Base-by-base conservation (phyloP, 2,888 invertebrate genomes). In the Melolontha melolontha region DNA sequence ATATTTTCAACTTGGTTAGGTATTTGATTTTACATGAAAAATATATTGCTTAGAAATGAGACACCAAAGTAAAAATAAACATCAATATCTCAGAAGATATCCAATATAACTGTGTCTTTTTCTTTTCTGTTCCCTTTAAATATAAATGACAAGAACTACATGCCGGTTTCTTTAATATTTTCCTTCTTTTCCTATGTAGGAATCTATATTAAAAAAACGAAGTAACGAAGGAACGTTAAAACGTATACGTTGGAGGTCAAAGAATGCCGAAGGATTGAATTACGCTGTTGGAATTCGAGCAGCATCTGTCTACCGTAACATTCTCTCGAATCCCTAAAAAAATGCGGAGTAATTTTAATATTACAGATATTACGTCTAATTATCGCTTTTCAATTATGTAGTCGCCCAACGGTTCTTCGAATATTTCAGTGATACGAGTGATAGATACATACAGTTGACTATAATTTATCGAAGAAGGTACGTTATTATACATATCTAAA, bases 301-400 rank as follows among this genome's bases (percentile, higher is more conserved):
- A 62, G 66, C 63, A 71, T 70, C 62, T 68, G 67, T 54, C 57
- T 50, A 69, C 51, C 63, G 66, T 55, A 63, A 41, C 44, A 62
- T 42, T 59, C 66, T 40, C 52, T 14, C 68, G 49, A 41, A 66
- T 47, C 57, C 55, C 51, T 64, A 22, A 22, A n/a, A 64, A 59
- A 67, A 68, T 64, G 67, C 65, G 54, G 42, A 54, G 63, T 69
- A 67, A 66, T 59, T 63, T 68, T 29, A 22, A 68, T 54, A 64
- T 63, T 50, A 27, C 47, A 12, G 16, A 29, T 47, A 47, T 16
- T 62, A 41, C 17, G 22, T 41, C 22, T 41, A 55, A 55, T 55
- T 22, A 42, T 41, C 7, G 41, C 17, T 55, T 55, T 41, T 34
- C 34, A 6, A 34, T 4, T 6, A 4, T 29, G 34, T 34, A 6